These are phyloP conservation scores for Coryphaenoides rupestris DNA, from an alignment of 2,113 vertebrate genomes.

Conservation along the genomic window DNA sequence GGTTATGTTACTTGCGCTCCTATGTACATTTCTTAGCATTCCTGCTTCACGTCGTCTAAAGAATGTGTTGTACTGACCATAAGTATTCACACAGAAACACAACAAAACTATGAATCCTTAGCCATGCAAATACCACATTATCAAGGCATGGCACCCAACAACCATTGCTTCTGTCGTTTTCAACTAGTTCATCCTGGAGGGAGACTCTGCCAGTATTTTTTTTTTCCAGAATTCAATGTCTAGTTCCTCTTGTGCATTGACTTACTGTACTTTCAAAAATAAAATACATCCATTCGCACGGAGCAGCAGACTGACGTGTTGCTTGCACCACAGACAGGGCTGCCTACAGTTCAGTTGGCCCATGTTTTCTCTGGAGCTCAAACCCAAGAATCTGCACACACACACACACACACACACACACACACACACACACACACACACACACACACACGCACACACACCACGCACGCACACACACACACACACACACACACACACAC, in stretches of 20 bases:
- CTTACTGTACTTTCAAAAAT: too few relatives aligned
- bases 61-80: not conserved
- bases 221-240: too few relatives aligned
- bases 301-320: too few relatives aligned
- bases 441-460: not conserved
- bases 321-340: too few relatives aligned
- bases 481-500: slow-evolving; percentile 18
- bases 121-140: not conserved
- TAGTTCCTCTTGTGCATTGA: too few relatives aligned
- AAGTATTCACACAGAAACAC: slow-evolving; percentile 7
- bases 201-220: too few relatives aligned
- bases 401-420: slow-evolving; percentile 26
- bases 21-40: not conserved
- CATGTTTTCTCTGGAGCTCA: too few relatives aligned
- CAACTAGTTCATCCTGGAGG: slow-evolving; percentile 24
- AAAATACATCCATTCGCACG: too few relatives aligned
- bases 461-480: not conserved
- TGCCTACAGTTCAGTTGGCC: too few relatives aligned
- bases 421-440: slow-evolving; percentile 18
- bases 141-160: slow-evolving; percentile 19
- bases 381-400: not conserved
- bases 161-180: slow-evolving; percentile 41
- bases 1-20: too few relatives aligned
- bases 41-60: not conserved
- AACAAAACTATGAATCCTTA: too few relatives aligned